Percentiles rank a stretch among this genome's conserved stretches.
Evolutionary conservation across 1,140 invertebrate species (phyloP).

Genomic region (Sitobion miscanthi): DNA sequence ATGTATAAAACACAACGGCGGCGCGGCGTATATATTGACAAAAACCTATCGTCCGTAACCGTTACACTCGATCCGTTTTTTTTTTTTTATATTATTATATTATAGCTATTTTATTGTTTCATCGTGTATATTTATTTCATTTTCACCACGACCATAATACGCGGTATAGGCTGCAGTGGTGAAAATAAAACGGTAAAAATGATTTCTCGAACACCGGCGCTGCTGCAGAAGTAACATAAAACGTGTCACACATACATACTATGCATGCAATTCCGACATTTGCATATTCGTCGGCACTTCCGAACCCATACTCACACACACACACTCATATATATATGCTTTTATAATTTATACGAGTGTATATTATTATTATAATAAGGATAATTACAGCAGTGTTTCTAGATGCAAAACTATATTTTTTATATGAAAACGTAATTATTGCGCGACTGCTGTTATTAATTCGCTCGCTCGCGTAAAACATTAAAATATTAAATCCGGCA

Average conservation of each 20-base stretch:
- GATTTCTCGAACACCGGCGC: background rate
- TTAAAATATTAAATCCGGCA: background rate
- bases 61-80: background rate
- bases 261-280: background rate
- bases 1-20: background rate
- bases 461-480: background rate
- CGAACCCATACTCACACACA: background rate
- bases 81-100: background rate
- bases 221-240: background rate
- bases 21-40: background rate
- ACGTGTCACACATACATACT: background rate
- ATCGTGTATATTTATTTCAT: background rate
- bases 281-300: background rate
- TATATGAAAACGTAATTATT: background rate
- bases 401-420: background rate
- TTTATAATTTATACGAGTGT: background rate
- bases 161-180: background rate
- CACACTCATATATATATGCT: background rate
- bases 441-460: background rate
- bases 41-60: background rate
- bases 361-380: background rate
- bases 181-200: conserved; percentile 22
- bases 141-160: background rate
- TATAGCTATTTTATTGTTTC: background rate
- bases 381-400: background rate